Evolutionary conservation across 2,888 invertebrate genomes (phyloP).

Genomic region (Platerodrilus igneus): DNA sequence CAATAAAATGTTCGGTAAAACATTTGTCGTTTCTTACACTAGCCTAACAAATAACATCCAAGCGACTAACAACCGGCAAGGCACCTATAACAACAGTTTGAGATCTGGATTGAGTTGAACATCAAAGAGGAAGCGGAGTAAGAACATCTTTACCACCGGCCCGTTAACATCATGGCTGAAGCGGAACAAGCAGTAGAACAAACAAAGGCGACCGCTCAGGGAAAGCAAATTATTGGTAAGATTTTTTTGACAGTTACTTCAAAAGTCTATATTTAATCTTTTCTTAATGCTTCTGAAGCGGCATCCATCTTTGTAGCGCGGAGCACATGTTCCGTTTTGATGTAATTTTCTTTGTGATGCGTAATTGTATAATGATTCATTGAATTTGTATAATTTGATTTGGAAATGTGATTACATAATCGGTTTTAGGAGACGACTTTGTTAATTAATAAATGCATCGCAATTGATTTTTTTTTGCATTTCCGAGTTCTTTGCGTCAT

Average conservation of each 20-base stretch:
- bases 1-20: too few relatives aligned
- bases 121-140: conserved; percentile 74
- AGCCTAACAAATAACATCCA: conserved; percentile 6
- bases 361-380: too few relatives aligned
- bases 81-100: conserved; percentile 48
- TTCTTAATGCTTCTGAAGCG: conserved; percentile 5
- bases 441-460: too few relatives aligned
- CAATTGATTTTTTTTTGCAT: too few relatives aligned
- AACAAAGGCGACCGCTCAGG: conserved; percentile 60
- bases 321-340: too few relatives aligned
- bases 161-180: conserved; percentile 92
- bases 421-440: too few relatives aligned
- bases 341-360: too few relatives aligned
- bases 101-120: conserved; percentile 63
- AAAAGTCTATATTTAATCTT: conserved; percentile 12
- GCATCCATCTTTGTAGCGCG: conserved; percentile 14
- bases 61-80: conserved; percentile 22
- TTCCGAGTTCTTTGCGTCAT: too few relatives aligned
- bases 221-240: conserved; percentile 87
- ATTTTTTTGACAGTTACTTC: too few relatives aligned
- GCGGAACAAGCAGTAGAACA: conserved; percentile 63
- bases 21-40: too few relatives aligned
- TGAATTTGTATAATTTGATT: too few relatives aligned
- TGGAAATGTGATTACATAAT: too few relatives aligned
- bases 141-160: conserved; percentile 71